Conservation (phyloP, 2,113 vertebrate species). For the Apaloderma vittatum region DNA sequence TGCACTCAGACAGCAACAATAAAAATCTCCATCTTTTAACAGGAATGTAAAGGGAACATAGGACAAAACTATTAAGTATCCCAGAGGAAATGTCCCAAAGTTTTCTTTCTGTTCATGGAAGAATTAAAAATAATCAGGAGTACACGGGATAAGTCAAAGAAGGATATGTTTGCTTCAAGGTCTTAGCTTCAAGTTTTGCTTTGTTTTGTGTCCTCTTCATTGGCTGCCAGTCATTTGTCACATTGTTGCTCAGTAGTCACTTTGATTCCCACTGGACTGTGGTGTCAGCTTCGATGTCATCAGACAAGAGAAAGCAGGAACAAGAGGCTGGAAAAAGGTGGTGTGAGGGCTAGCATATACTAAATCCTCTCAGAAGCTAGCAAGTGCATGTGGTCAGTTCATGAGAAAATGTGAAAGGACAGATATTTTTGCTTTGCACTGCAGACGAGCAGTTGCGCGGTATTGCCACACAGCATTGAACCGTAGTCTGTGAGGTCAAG, state of each 20-base stretch:
- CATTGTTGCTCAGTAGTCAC: not conserved
- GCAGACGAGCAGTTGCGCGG: not conserved
- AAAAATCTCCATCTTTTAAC: not conserved
- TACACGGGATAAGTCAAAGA: not conserved
- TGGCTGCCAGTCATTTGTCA: not conserved
- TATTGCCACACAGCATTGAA: not conserved
- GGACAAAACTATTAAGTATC: not conserved
- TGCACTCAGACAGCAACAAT: not conserved
- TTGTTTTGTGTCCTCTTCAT: not conserved
- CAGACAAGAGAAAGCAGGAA: not conserved
- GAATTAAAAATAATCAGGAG: not conserved
- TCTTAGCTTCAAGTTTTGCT: not conserved
- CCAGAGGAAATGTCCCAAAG: not conserved
- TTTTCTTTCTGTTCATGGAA: not conserved
- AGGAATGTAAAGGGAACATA: not conserved
- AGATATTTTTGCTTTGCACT: not conserved
- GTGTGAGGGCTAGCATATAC: accelerated
- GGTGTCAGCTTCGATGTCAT: not conserved
- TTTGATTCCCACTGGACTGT: not conserved
- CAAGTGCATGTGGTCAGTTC: not conserved
- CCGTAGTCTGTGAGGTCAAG: not conserved
- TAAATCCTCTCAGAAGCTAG: not conserved
- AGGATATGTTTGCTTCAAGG: not conserved
- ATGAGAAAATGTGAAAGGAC: not conserved
- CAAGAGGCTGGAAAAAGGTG: not conserved